Conservation (phyloP, 2,888 invertebrate species). For the Horisme vitalbata region DNA sequence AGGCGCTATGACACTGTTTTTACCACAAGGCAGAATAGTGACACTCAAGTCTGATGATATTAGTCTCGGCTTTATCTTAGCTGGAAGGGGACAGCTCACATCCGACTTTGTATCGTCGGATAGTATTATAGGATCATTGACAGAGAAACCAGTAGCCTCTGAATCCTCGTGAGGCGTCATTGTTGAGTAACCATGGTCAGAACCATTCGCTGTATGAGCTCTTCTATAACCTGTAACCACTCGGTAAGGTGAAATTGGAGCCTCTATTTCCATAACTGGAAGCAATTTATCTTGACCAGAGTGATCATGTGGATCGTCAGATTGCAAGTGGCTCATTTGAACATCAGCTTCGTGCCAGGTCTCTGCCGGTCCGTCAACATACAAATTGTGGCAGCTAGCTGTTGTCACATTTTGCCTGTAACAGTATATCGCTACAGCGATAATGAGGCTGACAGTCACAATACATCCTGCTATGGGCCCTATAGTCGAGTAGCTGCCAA, state of each 20-base stretch:
- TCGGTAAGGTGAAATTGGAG: constrained; percentile 93
- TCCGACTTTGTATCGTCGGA: constrained; percentile 79
- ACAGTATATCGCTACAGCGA: constrained; percentile 93
- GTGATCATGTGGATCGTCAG: constrained; percentile 86
- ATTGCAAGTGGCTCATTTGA: constrained; percentile 89
- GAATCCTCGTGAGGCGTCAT: constrained; percentile 97
- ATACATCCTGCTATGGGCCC: constrained; percentile 94
- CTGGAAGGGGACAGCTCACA: constrained; percentile 83
- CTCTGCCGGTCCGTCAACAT: constrained; percentile 77
- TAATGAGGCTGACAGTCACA: constrained; percentile 89
- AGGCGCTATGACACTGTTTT: constrained; percentile 88
- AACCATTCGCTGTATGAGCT: constrained; percentile 89
- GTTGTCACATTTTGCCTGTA: constrained; percentile 86
- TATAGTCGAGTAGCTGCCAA: constrained; percentile 87
- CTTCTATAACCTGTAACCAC: constrained; percentile 91
- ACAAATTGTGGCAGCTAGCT: constrained; percentile 74
- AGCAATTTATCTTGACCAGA: constrained; percentile 87
- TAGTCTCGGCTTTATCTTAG: constrained; percentile 68
- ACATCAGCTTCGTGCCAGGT: constrained; percentile 83
- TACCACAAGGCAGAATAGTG: constrained; percentile 79
- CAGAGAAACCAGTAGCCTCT: constrained; percentile 90
- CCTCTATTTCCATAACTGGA: constrained; percentile 83
- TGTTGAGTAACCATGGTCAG: constrained; percentile 97
- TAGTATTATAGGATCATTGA: constrained; percentile 84
- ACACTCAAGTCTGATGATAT: constrained; percentile 69